These are phyloP conservation scores for Triops cancriformis DNA, from an alignment of 1,140 invertebrate species.

Conservation along the genomic window DNA sequence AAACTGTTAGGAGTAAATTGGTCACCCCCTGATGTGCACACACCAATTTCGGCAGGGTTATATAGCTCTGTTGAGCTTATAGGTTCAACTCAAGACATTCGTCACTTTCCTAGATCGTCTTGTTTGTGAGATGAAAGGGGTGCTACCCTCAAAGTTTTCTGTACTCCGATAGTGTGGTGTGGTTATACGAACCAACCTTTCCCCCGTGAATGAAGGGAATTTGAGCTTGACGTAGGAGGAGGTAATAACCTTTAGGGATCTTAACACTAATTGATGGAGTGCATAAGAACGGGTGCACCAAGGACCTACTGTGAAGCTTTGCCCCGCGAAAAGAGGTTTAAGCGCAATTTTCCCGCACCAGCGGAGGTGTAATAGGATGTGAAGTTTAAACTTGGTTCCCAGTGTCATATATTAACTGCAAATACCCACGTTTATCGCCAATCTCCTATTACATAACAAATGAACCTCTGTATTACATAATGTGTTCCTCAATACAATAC, in stretches of 20 bases:
- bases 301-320: background rate
- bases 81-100: background rate
- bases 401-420: background rate
- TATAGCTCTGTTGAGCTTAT: background rate
- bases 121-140: background rate
- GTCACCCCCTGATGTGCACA: background rate
- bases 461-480: no score
- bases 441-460: no score
- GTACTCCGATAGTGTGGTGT: background rate
- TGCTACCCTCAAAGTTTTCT: background rate
- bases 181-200: background rate
- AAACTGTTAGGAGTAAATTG: background rate
- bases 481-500: no score
- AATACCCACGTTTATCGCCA: no score
- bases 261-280: background rate
- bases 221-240: slow-evolving; percentile 12
- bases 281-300: background rate
- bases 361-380: background rate
- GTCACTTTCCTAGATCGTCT: background rate
- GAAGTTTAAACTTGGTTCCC: background rate
- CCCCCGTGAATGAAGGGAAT: background rate
- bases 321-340: background rate
- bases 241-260: background rate
- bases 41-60: background rate
- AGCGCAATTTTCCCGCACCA: background rate